Conservation (phyloP, 2,113 vertebrate species). For the Cebus imitator region DNA sequence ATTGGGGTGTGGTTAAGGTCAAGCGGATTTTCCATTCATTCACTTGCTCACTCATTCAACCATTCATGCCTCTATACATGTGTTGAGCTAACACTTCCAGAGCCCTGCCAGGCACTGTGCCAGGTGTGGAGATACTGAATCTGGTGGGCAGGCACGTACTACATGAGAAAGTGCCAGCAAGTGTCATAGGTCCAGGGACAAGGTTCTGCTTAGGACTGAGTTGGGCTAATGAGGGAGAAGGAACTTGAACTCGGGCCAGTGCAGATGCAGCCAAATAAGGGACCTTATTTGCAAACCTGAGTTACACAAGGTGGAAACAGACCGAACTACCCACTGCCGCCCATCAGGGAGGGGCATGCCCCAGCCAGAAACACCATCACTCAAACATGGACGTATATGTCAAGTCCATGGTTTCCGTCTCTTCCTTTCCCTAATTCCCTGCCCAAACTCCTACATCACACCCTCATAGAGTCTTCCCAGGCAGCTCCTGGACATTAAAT, state of each 20-base stretch:
- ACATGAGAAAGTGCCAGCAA: background rate
- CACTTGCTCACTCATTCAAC: background rate
- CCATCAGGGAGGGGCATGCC: rapidly evolving
- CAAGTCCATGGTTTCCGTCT: background rate
- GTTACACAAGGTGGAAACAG: background rate
- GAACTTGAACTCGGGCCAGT: background rate
- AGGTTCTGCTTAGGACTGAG: background rate
- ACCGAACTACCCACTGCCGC: background rate
- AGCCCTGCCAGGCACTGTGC: background rate
- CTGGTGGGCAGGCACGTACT: rapidly evolving
- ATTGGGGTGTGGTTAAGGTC: background rate
- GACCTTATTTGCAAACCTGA: background rate
- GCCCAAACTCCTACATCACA: background rate
- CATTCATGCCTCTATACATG: rapidly evolving
- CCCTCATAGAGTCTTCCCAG: background rate
- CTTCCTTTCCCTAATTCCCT: background rate
- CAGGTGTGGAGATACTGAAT: background rate
- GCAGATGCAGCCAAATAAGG: rapidly evolving
- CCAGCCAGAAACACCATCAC: rapidly evolving
- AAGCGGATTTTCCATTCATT: background rate
- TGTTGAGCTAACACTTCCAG: background rate
- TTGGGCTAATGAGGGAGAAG: background rate
- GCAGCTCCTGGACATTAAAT: background rate
- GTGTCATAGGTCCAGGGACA: background rate
- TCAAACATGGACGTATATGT: rapidly evolving